Evolutionary conservation across 2,888 invertebrate species (phyloP).

Genomic region (Pristionchus japonicus): DNA sequence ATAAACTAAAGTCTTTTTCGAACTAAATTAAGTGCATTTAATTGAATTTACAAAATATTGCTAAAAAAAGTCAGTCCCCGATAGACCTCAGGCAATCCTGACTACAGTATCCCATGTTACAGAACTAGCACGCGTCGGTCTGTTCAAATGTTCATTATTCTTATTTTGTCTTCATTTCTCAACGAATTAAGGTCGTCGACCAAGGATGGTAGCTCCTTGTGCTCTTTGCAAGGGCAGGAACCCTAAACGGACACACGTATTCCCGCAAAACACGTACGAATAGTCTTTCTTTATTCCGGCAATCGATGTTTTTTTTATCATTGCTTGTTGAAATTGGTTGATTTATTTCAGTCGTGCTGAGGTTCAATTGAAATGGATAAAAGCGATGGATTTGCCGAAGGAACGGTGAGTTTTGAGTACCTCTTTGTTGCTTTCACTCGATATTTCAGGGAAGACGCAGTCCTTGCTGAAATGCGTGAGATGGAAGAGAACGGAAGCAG

Average conservation of each 20-base stretch:
- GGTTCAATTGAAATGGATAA: not conserved
- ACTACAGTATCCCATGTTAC: no score
- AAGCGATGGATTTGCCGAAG: not conserved
- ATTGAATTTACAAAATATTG: no score
- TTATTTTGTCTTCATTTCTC: no score
- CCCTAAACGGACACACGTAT: not conserved
- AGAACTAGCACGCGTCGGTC: no score
- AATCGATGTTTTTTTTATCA: not conserved
- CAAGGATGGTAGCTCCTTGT: not conserved
- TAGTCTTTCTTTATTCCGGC: not conserved
- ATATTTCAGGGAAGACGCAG: constrained; percentile 1
- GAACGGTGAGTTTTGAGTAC: not conserved
- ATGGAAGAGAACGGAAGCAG: constrained; percentile 7
- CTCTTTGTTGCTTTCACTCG: not conserved
- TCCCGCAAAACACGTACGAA: not conserved
- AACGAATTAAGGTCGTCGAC: not conserved
- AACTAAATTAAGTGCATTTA: no score
- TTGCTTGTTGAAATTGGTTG: not conserved
- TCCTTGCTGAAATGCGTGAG: not conserved
- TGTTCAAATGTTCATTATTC: no score
- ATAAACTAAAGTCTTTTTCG: no score
- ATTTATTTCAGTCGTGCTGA: constrained; percentile 38
- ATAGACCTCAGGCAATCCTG: no score
- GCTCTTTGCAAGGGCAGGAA: not conserved
- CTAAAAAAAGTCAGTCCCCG: no score